Evolutionary conservation across 2,888 invertebrate species (phyloP), one percentile per base, ranked within the genome.

Genomic region (Odontocerum albicorne): DNA sequence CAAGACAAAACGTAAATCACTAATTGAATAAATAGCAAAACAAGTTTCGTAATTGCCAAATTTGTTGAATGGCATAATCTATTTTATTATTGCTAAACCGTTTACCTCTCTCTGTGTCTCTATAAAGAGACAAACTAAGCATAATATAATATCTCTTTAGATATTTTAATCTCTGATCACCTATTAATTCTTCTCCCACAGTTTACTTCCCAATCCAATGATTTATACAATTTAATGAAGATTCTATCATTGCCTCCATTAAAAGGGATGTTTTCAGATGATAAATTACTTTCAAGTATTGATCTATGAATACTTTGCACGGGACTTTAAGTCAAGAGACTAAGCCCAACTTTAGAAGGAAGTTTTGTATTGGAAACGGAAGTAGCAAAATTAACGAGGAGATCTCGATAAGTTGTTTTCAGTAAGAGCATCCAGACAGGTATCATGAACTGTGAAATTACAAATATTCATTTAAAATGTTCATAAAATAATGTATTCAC

Each of bases 151-250:
- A n/a, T n/a, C n/a, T n/a, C n/a, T 20, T 45, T 33, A 45, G 45
- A 35, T 15, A 46, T 32, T 49, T 43, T 52, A 45, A 45, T 45
- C 52, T 45, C 6, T 33, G 27, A 39, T 20, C 31, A 45, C 36
- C 42, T 19, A 38, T 31, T 35, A 42, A 42, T 12, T 21, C 40
- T 33, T 33, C 42, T 40, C 12, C 33, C 16, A 12, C n/a, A 50
- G 33, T 12, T 49, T 49, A 32, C 19, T 36, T 44, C 51, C 49
- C 51, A 52, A 49, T 57, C 52, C 55, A 52, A 49, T 59, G 51
- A 59, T 59, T 59, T 49, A 59, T 51, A 51, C 40, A 59, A 59
- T 49, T 55, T 46, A 59, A 55, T 55, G 59, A 59, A 59, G 51
- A 59, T 55, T 54, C 47, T 49, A 55, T 51, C 55, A 36, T 43